Evolutionary conservation across 2,797 vertebrate genomes (phyloP).

Genomic region (Tamandua tetradactyla): DNA sequence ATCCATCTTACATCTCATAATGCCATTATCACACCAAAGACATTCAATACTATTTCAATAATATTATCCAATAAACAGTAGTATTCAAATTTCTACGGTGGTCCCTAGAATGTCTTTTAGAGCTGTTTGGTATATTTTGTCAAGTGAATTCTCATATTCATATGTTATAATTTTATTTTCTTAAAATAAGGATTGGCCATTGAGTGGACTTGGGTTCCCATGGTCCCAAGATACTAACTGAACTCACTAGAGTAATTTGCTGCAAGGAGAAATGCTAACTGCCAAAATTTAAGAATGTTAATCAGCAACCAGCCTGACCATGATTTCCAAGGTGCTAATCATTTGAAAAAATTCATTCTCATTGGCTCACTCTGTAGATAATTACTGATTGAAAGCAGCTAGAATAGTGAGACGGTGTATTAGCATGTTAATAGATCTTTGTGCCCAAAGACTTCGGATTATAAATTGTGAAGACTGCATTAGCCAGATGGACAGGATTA

Average conservation of each 20-base stretch:
- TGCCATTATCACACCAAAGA: background rate
- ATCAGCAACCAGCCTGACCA: constrained; percentile 71
- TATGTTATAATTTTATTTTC: constrained; percentile 62
- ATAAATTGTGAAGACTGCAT: constrained; percentile 81
- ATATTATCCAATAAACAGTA: background rate
- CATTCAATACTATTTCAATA: background rate
- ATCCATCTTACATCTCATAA: background rate
- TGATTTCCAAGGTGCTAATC: constrained; percentile 77
- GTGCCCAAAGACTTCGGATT: constrained; percentile 79
- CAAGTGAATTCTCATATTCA: constrained; percentile 44
- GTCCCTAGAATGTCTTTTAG: constrained; percentile 10
- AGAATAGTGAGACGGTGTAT: constrained; percentile 74
- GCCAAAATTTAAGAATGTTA: constrained; percentile 70
- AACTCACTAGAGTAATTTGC: constrained; percentile 54
- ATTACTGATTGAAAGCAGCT: constrained; percentile 73
- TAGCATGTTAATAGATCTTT: constrained; percentile 76
- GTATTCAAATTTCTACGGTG: constrained; percentile 9
- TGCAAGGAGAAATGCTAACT: constrained; percentile 68
- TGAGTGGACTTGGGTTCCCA: constrained; percentile 44
- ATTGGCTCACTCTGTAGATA: constrained; percentile 67
- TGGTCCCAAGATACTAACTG: background rate
- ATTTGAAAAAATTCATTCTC: constrained; percentile 70
- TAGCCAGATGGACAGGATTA: constrained; percentile 79
- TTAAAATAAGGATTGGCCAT: constrained; percentile 46
- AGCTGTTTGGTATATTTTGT: constrained; percentile 44